Evolutionary conservation across 2,888 invertebrate genomes (phyloP), one percentile per base, ranked within the genome.

Genomic region (Zhuqinia jingwanae): DNA sequence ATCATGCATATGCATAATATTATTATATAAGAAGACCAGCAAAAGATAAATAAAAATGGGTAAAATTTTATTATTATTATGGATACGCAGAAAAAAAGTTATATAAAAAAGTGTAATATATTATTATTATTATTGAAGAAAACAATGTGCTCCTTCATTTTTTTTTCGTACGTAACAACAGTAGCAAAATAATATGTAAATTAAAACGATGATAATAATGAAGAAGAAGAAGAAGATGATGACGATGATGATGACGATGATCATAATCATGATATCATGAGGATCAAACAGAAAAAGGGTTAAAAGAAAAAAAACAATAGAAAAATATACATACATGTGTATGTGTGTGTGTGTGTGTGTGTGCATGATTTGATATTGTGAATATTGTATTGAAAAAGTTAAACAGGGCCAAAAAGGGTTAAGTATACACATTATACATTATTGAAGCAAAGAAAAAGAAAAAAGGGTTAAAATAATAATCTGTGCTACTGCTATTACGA

Each of bases 121-220:
- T n/a, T n/a, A n/a, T n/a, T n/a, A n/a, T n/a, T n/a, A n/a, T n/a
- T n/a, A n/a, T n/a, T n/a, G n/a, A n/a, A n/a, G n/a, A n/a, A n/a
- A n/a, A n/a, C n/a, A n/a, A n/a, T n/a, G n/a, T n/a, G n/a, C n/a
- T n/a, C n/a, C n/a, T n/a, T n/a, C n/a, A n/a, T 17, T 53, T 10
- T 10, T 73, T 25, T 3, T 73, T 73, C 22, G 47, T 76, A 76
- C 53, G 53, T 56, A 30, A 70, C 36, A 42, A 17, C 53, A 58
- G 56, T 76, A 63, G 63, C 63, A 25, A 53, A 17, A 17, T 53
- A 63, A 63, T 63, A 63, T 63, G 63, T 30, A 63, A 63, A 63
- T 63, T 63, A 27, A 2, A 20, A 17, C 1, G 17, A 53, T 53
- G 53, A 53, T 53, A 6, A 53, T 53, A 1, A 25, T 11, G 22